These are phyloP conservation scores for Calameuta filiformis DNA, from an alignment of 2,888 invertebrate species.

Conservation along the genomic window DNA sequence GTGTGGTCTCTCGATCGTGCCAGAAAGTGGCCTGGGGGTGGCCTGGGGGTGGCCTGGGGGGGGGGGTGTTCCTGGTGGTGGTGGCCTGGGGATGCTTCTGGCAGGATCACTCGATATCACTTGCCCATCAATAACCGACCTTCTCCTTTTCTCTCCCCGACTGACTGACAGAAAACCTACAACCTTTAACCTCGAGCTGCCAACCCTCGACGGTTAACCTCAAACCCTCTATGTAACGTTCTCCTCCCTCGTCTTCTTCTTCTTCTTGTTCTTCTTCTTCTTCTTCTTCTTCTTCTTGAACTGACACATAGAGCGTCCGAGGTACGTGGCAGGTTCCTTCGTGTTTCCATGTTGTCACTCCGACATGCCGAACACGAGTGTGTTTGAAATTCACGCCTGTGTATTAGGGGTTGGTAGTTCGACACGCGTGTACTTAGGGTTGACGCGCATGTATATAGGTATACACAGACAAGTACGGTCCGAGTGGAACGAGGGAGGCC, in stretches of 20 bases:
- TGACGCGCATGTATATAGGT: background rate
- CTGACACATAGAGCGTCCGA: background rate
- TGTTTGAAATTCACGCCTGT: background rate
- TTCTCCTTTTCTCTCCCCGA: background rate
- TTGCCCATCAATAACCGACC: conserved; percentile 12
- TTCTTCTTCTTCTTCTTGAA: background rate
- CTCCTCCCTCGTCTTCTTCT: background rate
- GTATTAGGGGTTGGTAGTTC: background rate
- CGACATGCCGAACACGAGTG: background rate
- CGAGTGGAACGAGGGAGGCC: background rate
- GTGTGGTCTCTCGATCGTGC: background rate
- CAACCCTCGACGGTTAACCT: background rate
- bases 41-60: background rate
- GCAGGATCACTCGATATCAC: conserved; percentile 21
- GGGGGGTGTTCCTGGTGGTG: too few relatives aligned
- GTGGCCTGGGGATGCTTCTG: background rate
- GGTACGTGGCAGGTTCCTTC: background rate
- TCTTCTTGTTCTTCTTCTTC: too few relatives aligned
- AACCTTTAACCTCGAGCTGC: background rate
- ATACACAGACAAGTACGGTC: background rate
- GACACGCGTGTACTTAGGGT: background rate
- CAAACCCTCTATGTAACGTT: background rate
- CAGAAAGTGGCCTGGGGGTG: background rate
- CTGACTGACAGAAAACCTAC: background rate
- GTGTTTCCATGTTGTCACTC: background rate